phyloP scores from a whole-genome alignment of 2,888 invertebrate genomes.

The Cerastis rubricosa region DNA sequence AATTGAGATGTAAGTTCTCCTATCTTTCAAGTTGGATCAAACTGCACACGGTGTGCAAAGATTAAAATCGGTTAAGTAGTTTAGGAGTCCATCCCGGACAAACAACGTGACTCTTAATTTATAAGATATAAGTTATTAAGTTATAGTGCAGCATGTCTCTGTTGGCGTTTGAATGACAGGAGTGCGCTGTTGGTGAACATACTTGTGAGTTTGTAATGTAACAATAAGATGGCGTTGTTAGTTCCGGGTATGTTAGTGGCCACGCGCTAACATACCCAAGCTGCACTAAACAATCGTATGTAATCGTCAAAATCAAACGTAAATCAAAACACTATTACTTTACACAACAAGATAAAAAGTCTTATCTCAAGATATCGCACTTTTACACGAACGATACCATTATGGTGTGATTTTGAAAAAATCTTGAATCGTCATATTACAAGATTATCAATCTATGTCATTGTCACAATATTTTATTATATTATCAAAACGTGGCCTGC shows the following conservation, averaged over 20 bases:
- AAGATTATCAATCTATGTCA: constrained; percentile 32
- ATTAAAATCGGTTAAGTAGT: no score
- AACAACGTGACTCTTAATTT: no score
- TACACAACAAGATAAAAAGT: constrained; percentile 1
- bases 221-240: background rate
- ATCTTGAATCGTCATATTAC: constrained; percentile 10
- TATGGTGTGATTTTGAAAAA: constrained; percentile 33
- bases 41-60: no score
- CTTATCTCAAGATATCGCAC: constrained; percentile 25
- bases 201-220: background rate
- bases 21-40: no score
- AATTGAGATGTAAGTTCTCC: no score
- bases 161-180: background rate
- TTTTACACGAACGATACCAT: constrained; percentile 3
- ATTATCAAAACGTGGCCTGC: constrained; percentile 13
- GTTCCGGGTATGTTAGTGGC: background rate
- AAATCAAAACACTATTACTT: constrained; percentile 8
- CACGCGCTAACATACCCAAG: background rate
- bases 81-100: no score
- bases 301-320: constrained; percentile 11
- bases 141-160: background rate
- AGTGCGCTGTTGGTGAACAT: background rate
- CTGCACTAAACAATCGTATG: background rate
- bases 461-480: constrained; percentile 3
- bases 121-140: no score